These are phyloP conservation scores for Dolichopus griseipennis DNA, from an alignment of 2,888 invertebrate genomes.

Conservation along the genomic window DNA sequence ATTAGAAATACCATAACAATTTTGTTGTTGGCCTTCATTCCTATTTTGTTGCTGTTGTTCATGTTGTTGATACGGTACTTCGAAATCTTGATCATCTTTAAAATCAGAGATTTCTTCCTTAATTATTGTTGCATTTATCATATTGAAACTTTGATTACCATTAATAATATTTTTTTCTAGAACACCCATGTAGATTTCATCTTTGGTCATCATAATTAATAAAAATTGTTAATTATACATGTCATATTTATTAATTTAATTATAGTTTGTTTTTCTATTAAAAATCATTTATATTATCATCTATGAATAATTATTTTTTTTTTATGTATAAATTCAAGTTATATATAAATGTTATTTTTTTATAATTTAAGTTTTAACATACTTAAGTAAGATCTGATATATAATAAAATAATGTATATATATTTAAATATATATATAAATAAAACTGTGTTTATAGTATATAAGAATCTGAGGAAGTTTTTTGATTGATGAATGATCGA, in stretches of 20 bases:
- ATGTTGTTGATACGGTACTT: background rate
- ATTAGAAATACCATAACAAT: background rate
- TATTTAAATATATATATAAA: background rate
- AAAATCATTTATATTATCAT: too few relatives aligned
- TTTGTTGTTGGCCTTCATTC: background rate
- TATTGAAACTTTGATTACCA: background rate
- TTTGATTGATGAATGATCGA: background rate
- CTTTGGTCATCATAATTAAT: background rate
- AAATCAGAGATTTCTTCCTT: slow-evolving; percentile 3
- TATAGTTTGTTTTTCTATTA: too few relatives aligned
- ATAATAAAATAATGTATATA: background rate
- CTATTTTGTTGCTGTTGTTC: too few relatives aligned
- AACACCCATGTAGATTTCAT: slow-evolving; percentile 1
- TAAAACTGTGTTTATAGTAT: background rate
- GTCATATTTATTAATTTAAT: too few relatives aligned
- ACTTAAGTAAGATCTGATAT: too few relatives aligned
- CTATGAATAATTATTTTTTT: too few relatives aligned
- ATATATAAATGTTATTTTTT: too few relatives aligned
- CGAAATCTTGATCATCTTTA: background rate
- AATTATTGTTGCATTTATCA: background rate
- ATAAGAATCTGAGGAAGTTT: background rate
- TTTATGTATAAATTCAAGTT: too few relatives aligned
- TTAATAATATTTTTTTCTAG: background rate
- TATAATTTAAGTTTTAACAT: too few relatives aligned
- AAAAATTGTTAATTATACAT: too few relatives aligned